Conservation (phyloP, 2,888 invertebrate species). For the Sminthurides aquaticus region DNA sequence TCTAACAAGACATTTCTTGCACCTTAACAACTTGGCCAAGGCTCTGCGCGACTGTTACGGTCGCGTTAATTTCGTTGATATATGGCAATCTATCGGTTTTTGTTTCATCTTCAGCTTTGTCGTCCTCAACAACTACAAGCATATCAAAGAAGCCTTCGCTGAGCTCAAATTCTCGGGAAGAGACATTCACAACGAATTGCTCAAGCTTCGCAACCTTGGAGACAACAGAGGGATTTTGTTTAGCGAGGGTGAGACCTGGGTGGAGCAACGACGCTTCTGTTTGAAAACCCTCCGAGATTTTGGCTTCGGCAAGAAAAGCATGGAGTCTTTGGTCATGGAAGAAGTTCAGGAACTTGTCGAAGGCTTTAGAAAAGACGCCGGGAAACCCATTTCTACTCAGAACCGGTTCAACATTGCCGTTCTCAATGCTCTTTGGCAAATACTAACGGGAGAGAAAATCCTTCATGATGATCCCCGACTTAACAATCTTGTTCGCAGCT, state of each 20-base stretch:
- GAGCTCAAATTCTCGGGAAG: conserved; percentile 2
- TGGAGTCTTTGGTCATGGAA: conserved; percentile 34
- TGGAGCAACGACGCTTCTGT: conserved; percentile 15
- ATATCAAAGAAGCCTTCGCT: conserved; percentile 17
- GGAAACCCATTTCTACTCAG: conserved; percentile 11
- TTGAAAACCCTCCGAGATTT: conserved; percentile 17
- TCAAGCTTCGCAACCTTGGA: conserved; percentile 1
- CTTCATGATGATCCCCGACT: conserved; percentile 1
- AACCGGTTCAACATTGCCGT: conserved; percentile 18
- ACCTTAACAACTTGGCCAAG: no score
- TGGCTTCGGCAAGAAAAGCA: conserved; percentile 28
- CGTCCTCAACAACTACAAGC: conserved; percentile 3
- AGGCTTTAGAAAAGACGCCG: conserved; percentile 4
- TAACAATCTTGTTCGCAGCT: conserved; percentile 28
- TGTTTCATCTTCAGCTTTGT: conserved; percentile 44
- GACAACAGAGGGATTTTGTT: conserved; percentile 11
- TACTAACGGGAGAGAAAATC: conserved; percentile 2
- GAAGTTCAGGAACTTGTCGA: conserved; percentile 27
- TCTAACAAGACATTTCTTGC: background rate
- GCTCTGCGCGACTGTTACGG: no score
- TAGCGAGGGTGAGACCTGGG: conserved; percentile 8
- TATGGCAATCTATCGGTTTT: background rate
- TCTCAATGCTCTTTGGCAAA: conserved; percentile 16
- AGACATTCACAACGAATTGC: background rate
- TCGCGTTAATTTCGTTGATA: no score